These are phyloP conservation scores for Holocentrus rufus DNA, from an alignment of 2,797 vertebrate genomes.

Conservation along the genomic window DNA sequence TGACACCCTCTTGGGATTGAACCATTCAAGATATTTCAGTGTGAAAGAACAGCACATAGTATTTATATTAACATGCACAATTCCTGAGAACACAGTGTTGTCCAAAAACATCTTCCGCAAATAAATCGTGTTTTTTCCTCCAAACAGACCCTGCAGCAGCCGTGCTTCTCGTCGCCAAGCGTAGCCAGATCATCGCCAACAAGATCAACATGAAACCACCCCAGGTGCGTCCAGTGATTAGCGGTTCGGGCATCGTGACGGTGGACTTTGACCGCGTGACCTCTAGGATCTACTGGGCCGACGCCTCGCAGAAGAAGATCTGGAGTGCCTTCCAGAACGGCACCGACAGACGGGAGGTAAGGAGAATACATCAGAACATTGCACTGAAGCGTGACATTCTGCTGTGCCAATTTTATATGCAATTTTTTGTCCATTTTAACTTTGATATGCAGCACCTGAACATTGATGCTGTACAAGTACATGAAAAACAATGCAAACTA, in stretches of 20 bases:
- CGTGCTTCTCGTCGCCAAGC: constrained; percentile 87
- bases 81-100: background rate
- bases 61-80: background rate
- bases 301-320: constrained; percentile 88
- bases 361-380: constrained; percentile 41
- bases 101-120: too few relatives aligned
- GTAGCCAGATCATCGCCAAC: constrained; percentile 87
- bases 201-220: constrained; percentile 84
- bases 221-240: constrained; percentile 80
- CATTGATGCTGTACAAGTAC: background rate
- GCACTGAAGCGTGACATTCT: background rate
- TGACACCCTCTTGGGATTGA: too few relatives aligned
- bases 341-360: constrained; percentile 87
- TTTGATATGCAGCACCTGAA: too few relatives aligned
- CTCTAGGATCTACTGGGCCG: constrained; percentile 92
- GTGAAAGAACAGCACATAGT: too few relatives aligned
- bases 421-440: too few relatives aligned
- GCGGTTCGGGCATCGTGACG: constrained; percentile 86
- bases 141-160: constrained; percentile 81
- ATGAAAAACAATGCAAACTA: background rate
- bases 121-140: constrained; percentile 1
- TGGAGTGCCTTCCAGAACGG: constrained; percentile 89
- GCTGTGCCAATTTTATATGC: too few relatives aligned
- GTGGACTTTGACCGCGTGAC: constrained; percentile 90
- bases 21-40: too few relatives aligned